Percentiles rank a stretch among this genome's conserved stretches.
Conservation (phyloP, 2,113 vertebrate species). For the Geococcyx californianus region DNA sequence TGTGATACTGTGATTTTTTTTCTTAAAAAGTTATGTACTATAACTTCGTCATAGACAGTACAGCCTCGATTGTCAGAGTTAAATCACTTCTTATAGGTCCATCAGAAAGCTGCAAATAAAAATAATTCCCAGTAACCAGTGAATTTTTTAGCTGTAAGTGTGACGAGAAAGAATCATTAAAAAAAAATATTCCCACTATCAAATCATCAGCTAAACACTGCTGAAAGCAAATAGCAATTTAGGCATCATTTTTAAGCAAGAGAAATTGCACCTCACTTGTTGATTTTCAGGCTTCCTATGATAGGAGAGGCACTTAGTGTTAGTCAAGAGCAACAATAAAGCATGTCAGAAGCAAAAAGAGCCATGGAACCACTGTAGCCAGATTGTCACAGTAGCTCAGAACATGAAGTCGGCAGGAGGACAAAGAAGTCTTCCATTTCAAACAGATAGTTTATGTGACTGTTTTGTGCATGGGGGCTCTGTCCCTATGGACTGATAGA, state of each 20-base stretch:
- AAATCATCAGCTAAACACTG: slow-evolving; percentile 22
- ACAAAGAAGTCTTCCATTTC: not conserved
- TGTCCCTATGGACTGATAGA: not conserved
- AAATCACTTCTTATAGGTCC: not conserved
- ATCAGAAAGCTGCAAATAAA: not conserved
- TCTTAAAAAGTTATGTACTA: not conserved
- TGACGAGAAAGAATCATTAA: not conserved
- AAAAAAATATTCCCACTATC: not conserved
- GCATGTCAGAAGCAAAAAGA: not conserved
- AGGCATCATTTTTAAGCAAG: slow-evolving; percentile 31
- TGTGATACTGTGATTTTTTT: too few relatives aligned
- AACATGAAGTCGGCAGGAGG: not conserved
- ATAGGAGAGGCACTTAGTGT: not conserved
- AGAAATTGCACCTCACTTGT: slow-evolving; percentile 37
- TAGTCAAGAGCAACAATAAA: slow-evolving; percentile 32
- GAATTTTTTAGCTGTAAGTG: not conserved
- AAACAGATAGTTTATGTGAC: not conserved
- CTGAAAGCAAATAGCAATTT: slow-evolving; percentile 56
- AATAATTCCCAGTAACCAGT: not conserved
- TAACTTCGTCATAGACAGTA: not conserved
- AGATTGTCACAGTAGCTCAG: not conserved
- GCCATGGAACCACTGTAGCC: not conserved
- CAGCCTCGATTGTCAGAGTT: not conserved
- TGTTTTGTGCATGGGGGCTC: not conserved
- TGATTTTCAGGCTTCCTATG: slow-evolving; percentile 8